These are phyloP conservation scores for Lochmaea capreae DNA, from an alignment of 2,888 invertebrate species.

Conservation along the genomic window DNA sequence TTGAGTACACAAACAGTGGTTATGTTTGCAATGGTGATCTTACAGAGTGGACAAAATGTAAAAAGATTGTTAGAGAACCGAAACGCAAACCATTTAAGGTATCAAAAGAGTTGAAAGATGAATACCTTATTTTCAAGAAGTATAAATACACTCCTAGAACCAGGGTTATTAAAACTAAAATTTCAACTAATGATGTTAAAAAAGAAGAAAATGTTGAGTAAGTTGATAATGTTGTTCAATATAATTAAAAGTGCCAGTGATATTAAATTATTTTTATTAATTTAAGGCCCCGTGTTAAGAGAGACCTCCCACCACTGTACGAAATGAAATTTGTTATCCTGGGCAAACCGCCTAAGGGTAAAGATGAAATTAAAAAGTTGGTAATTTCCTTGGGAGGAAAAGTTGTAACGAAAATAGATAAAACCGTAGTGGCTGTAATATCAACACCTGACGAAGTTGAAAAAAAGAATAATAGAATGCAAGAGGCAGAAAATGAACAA, in stretches of 20 bases:
- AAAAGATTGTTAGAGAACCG: slow-evolving; percentile 76
- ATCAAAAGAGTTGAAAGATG: slow-evolving; percentile 71
- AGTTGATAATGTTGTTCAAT: slow-evolving; percentile 40
- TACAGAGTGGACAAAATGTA: slow-evolving; percentile 92
- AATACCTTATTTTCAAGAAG: slow-evolving; percentile 70
- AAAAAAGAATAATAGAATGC: slow-evolving; percentile 74
- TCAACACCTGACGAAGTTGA: slow-evolving; percentile 77
- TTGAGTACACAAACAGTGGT: slow-evolving; percentile 76
- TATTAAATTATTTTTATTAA: not conserved
- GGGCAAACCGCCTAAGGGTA: slow-evolving; percentile 68
- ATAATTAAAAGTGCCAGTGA: no score
- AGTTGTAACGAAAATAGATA: slow-evolving; percentile 73
- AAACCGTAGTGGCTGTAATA: slow-evolving; percentile 80
- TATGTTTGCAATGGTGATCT: slow-evolving; percentile 83
- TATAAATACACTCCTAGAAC: slow-evolving; percentile 72
- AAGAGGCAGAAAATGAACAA: slow-evolving; percentile 73
- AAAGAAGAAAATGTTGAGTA: slow-evolving; percentile 62
- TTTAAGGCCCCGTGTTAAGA: slow-evolving; percentile 73
- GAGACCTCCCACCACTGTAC: slow-evolving; percentile 77
- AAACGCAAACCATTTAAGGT: slow-evolving; percentile 77
- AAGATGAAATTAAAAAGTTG: slow-evolving; percentile 74
- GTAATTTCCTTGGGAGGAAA: slow-evolving; percentile 83
- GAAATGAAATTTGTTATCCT: slow-evolving; percentile 82
- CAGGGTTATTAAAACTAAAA: slow-evolving; percentile 70
- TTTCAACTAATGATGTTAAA: slow-evolving; percentile 67